Percentiles rank a stretch among this genome's conserved stretches.
These are phyloP conservation scores for Contarinia nasturtii DNA, from an alignment of 1,140 invertebrate species.

Conservation along the genomic window DNA sequence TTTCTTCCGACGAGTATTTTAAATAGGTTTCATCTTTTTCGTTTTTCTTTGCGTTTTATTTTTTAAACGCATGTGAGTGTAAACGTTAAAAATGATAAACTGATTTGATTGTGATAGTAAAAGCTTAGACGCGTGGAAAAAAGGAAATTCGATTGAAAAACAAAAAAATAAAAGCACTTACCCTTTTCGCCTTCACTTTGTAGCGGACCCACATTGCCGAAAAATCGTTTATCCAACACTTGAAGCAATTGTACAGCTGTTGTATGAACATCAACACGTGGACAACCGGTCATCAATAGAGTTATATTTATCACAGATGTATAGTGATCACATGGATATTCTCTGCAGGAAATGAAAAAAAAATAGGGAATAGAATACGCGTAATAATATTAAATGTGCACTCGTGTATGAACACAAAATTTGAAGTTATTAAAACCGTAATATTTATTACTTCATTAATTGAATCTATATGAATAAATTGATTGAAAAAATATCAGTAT, in stretches of 20 bases:
- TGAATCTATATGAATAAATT: too few species aligned
- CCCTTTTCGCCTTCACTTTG: slow-evolving; percentile 47
- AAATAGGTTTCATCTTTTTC: too few species aligned
- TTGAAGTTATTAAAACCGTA: slow-evolving; percentile 10
- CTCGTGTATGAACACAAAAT: slow-evolving; percentile 2
- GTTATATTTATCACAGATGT: slow-evolving; percentile 95
- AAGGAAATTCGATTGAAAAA: background rate
- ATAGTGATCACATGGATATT: slow-evolving; percentile 97
- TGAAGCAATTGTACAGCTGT: slow-evolving; percentile 86
- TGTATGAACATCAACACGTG: slow-evolving; percentile 75
- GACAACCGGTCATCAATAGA: slow-evolving; percentile 86
- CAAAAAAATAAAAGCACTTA: slow-evolving; percentile 20
- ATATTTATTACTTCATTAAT: too few species aligned
- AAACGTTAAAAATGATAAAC: too few species aligned
- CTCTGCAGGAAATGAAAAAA: slow-evolving; percentile 39
- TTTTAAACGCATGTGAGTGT: too few species aligned
- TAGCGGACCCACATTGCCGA: slow-evolving; percentile 57
- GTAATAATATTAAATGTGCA: slow-evolving; percentile 2
- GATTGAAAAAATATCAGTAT: too few species aligned
- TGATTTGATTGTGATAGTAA: too few species aligned
- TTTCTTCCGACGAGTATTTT: too few species aligned
- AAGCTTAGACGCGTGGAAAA: too few species aligned
- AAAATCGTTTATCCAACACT: slow-evolving; percentile 85
- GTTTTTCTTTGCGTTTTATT: too few species aligned
- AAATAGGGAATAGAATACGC: slow-evolving; percentile 2